Percentiles rank a stretch among this genome's conserved stretches.
phyloP scores from a whole-genome alignment of 2,797 vertebrate species.

The Balearica regulorum region DNA sequence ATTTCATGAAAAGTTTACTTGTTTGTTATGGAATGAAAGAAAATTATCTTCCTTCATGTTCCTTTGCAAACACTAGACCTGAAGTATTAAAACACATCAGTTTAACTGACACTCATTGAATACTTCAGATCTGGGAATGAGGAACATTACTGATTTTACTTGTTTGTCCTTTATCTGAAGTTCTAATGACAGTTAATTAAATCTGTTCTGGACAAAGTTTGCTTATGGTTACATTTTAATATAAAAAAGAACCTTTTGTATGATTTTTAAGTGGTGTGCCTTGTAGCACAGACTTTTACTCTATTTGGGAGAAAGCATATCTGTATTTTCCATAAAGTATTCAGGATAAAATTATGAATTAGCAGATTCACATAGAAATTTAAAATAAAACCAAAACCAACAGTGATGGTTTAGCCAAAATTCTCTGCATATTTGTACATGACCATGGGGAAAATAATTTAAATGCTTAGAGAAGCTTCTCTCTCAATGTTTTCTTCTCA shows the following conservation, averaged over 20 bases:
- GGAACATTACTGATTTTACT: not conserved
- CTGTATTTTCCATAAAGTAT: not conserved
- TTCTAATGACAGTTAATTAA: not conserved
- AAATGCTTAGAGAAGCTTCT: not conserved
- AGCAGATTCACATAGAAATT: not conserved
- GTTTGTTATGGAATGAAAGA: not conserved
- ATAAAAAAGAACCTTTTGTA: not conserved
- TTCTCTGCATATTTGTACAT: not conserved
- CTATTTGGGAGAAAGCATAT: not conserved
- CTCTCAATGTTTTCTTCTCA: not conserved
- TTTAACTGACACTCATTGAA: not conserved
- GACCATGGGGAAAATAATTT: not conserved
- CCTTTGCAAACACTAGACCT: not conserved
- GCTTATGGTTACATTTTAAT: not conserved
- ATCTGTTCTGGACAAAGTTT: not conserved
- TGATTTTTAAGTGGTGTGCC: not conserved
- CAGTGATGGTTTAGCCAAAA: not conserved
- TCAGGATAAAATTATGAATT: not conserved
- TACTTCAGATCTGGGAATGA: not conserved
- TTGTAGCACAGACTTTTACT: not conserved
- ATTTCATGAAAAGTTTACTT: not conserved
- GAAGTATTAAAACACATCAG: not conserved
- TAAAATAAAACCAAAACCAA: not conserved
- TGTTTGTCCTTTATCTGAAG: not conserved
- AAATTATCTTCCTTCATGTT: not conserved